phyloP scores from a whole-genome alignment of 2,113 vertebrate genomes.

The Sceloporus undulatus region DNA sequence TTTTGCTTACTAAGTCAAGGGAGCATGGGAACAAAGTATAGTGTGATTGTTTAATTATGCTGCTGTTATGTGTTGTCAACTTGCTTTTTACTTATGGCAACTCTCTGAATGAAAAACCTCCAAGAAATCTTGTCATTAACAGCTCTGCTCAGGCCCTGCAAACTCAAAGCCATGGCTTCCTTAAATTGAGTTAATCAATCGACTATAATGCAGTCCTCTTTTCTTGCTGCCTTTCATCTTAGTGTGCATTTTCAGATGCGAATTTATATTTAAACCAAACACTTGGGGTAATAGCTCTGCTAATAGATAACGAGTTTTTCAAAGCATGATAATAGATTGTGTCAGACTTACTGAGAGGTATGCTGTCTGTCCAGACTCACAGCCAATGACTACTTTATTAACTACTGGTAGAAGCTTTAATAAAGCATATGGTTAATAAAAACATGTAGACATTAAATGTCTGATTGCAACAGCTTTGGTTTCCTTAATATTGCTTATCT shows the following conservation, averaged over 20 bases:
- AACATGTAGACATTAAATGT: slow-evolving; percentile 36
- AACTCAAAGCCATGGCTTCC: no score
- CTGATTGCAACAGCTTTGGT: slow-evolving; percentile 37
- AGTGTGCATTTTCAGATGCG: background rate
- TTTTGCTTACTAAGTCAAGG: background rate
- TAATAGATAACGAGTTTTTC: background rate
- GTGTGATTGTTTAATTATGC: no score
- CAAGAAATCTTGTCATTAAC: no score
- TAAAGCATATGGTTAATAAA: slow-evolving; percentile 59
- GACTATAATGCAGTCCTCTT: no score
- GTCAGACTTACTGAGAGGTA: slow-evolving; percentile 26
- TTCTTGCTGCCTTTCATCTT: background rate
- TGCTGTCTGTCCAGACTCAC: background rate
- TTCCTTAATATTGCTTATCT: slow-evolving; percentile 12
- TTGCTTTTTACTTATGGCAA: no score
- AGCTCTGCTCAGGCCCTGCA: no score
- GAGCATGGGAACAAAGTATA: background rate
- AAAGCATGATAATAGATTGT: background rate
- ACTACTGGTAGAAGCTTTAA: slow-evolving; percentile 52
- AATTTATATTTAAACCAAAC: slow-evolving; percentile 4
- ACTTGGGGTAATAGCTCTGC: background rate
- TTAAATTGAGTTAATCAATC: no score
- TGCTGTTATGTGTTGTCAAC: no score
- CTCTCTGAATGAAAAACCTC: no score
- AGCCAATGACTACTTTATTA: slow-evolving; percentile 40